Evolutionary conservation across 2,113 vertebrate genomes (phyloP).

Genomic region (Bubo bubo): DNA sequence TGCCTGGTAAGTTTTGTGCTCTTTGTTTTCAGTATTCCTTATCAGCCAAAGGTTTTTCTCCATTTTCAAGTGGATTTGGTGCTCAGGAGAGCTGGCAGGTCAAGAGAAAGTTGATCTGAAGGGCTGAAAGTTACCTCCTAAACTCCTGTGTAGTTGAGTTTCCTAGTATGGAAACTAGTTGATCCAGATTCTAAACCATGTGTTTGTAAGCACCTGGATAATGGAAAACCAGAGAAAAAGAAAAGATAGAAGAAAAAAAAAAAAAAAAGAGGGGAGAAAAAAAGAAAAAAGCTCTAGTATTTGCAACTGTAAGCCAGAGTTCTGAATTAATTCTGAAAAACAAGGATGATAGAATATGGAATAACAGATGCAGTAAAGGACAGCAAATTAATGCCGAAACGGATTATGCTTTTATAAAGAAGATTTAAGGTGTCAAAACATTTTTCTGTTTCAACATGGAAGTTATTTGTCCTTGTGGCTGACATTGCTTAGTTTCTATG

Average conservation of each 20-base stretch:
- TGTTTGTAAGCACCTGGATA: neutral
- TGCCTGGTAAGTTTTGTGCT: neutral
- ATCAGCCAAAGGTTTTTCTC: neutral
- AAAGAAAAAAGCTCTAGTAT: neutral
- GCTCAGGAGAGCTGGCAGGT: neutral
- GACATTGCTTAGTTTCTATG: slow-evolving; percentile 75
- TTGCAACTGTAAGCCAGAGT: neutral
- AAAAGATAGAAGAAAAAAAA: neutral
- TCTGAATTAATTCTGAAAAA: neutral
- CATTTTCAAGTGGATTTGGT: neutral
- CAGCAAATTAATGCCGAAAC: neutral
- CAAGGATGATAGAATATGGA: neutral
- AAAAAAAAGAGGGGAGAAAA: neutral
- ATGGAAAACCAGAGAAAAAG: neutral
- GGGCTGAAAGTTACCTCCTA: neutral
- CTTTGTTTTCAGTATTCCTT: neutral
- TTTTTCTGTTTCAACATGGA: slow-evolving; percentile 38
- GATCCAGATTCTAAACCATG: neutral
- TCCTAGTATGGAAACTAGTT: neutral
- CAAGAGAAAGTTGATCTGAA: neutral
- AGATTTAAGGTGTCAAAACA: slow-evolving; percentile 34
- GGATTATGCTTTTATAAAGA: neutral
- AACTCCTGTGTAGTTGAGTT: neutral
- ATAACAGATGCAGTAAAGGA: slow-evolving; percentile 4
- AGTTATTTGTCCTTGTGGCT: slow-evolving; percentile 65